Conservation (phyloP, 2,113 vertebrate genomes). For the Boulengeromyrus knoepffleri region DNA sequence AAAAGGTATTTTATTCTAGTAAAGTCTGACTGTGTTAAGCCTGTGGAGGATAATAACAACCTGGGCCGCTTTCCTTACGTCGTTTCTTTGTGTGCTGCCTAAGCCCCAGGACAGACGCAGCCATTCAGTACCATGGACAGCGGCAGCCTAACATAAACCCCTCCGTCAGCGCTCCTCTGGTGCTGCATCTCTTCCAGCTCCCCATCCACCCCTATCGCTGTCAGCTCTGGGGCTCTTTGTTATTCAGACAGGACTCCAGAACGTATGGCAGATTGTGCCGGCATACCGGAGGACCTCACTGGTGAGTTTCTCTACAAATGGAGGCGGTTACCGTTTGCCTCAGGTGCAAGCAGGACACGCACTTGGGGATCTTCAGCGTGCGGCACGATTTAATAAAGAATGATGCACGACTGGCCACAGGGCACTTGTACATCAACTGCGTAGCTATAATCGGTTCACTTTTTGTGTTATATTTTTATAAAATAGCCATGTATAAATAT, state of each 20-base stretch:
- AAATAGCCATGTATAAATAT: not conserved
- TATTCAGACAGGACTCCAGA: not conserved
- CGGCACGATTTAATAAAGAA: not conserved
- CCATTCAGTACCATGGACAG: not conserved
- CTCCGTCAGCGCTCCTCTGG: not conserved
- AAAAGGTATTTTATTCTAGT: not conserved
- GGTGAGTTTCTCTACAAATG: not conserved
- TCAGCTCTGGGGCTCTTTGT: not conserved
- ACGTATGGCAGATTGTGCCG: not conserved
- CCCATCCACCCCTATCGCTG: not conserved
- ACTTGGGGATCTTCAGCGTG: not conserved
- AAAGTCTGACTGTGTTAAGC: not conserved
- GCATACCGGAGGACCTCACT: not conserved
- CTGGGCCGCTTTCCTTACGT: not conserved
- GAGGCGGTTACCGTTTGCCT: not conserved
- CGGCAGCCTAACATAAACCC: not conserved
- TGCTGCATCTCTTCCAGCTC: not conserved
- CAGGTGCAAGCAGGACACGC: not conserved
- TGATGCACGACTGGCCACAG: not conserved
- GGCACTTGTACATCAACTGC: not conserved
- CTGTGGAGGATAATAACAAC: not conserved
- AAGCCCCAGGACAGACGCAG: not conserved
- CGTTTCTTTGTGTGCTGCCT: not conserved
- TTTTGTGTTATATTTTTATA: not conserved
- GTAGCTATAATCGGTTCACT: not conserved